These are phyloP conservation scores for Morelia viridis DNA, from an alignment of 2,797 vertebrate species.

Conservation along the genomic window DNA sequence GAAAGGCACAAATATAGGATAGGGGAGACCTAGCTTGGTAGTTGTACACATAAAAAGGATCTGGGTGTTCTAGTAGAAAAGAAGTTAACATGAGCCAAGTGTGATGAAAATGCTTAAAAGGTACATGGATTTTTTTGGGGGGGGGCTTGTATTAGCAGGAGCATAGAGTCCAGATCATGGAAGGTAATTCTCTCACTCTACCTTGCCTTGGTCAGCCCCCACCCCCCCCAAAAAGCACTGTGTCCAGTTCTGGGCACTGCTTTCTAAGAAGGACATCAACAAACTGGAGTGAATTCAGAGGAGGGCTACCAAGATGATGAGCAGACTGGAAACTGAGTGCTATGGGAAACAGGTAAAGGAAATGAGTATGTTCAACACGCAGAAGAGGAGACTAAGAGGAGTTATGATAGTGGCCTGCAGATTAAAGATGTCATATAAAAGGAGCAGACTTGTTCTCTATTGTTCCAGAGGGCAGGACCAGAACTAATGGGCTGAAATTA, in stretches of 20 bases:
- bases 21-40: background rate
- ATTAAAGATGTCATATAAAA: background rate
- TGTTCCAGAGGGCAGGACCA: background rate
- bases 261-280: background rate
- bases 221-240: background rate
- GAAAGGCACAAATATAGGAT: background rate
- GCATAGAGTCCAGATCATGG: background rate
- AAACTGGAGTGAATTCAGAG: background rate
- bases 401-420: background rate
- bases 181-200: background rate
- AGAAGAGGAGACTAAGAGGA: background rate
- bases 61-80: background rate
- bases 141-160: background rate
- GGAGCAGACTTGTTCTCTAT: background rate
- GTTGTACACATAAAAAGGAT: background rate
- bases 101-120: background rate
- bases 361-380: background rate
- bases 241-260: background rate
- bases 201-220: background rate
- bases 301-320: background rate
- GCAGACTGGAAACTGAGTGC: background rate
- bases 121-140: background rate
- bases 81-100: background rate
- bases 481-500: background rate
- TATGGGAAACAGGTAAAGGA: background rate